phyloP scores from a whole-genome alignment of 2,888 invertebrate species.

The Clitarchus hookeri region DNA sequence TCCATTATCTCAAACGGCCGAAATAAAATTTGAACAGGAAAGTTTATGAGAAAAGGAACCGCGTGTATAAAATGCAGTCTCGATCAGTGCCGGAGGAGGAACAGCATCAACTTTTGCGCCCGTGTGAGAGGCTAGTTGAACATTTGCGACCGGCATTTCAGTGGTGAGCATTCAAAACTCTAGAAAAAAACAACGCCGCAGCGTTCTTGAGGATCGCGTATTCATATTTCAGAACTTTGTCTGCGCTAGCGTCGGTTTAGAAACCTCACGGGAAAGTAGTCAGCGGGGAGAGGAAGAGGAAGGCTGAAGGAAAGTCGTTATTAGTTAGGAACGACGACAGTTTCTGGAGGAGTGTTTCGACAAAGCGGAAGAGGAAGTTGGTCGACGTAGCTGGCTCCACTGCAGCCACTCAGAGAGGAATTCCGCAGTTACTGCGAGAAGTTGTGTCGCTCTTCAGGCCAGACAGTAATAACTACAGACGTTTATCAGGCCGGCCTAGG shows the following conservation, averaged over 20 bases:
- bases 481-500: no score
- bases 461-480: neutral
- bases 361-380: neutral
- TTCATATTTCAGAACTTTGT: neutral
- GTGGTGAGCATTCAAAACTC: no score
- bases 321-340: neutral
- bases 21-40: no score
- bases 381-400: neutral
- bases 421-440: no score
- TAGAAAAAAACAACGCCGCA: neutral
- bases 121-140: no score
- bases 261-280: neutral
- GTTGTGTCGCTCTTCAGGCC: neutral
- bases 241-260: neutral
- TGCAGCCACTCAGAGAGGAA: neutral
- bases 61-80: no score
- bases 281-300: neutral
- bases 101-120: no score
- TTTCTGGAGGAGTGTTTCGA: neutral
- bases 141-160: no score
- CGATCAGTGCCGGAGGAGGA: no score
- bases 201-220: neutral
- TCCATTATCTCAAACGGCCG: no score
- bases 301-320: neutral
- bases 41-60: no score